Evolutionary conservation across 1,140 invertebrate species (phyloP), one percentile per base, ranked within the genome.

Genomic region (Scaptomyza graminum): DNA sequence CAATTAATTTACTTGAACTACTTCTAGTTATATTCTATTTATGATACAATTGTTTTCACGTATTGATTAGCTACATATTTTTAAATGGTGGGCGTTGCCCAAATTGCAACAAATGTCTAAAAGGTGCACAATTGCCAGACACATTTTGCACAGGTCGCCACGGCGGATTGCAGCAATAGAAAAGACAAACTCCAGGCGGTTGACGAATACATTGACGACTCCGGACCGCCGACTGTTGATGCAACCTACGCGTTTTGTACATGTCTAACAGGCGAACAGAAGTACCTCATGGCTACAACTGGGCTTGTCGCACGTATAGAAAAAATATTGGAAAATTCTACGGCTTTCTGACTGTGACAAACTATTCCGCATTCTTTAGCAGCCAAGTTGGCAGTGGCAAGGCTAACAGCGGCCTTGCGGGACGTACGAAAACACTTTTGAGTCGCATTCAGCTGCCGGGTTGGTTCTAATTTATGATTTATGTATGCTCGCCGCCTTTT

Each of bases 401-500:
- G 31, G 31, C 31, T 34, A 9, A 34, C 7, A 7, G 31, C 56
- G 15, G 70, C 55, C 70, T 49, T 44, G 65, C 79, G 72, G 66
- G 75, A 34, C 22, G 44, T 50, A 57, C 12, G 25, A 25, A 65
- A 52, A 54, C 69, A 16, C 37, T 34, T 61, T 71, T 43, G 64
- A 52, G 22, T 80, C 60, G 64, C 46, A 71, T 68, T 55, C 51
- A 76, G 79, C 72, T 74, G 65, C 73, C 52, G 76, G n/a, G n/a
- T n/a, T n/a, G n/a, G 55, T 74, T 77, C 70, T 73, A 67, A 85
- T 85, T 85, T 85, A 85, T 85, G 81, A 85, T 85, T 85, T 85
- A 85, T 87, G 80, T 57, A 15, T 39, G 50, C 47, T 34, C 11
- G 6, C 37, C 12, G 49, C 63, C 62, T 47, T 65, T 67, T 69